Evolutionary conservation across 2,888 invertebrate species (phyloP), one percentile per base, ranked within the genome.

Genomic region (Agonum fuliginosum): DNA sequence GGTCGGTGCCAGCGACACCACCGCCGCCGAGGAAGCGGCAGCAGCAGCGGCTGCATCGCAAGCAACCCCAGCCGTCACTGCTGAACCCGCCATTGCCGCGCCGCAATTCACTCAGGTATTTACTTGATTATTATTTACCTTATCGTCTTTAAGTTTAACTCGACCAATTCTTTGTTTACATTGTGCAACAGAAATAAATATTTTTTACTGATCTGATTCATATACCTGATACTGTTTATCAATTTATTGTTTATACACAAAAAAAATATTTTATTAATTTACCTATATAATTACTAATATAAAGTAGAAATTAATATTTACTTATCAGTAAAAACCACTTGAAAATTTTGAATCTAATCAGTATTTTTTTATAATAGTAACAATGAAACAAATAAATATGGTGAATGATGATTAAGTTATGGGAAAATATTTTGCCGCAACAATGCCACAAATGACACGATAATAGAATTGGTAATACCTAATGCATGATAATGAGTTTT

Each of bases 1-100:
- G 85, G 93, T 94, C 83, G 94, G 94, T 79, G 92, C 91, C 83
- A 92, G 91, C 86, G 94, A 93, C 85, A 88, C 90, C 85, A 84
- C 85, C 79, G 86, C 86, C 81, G 87, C 87, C 81, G 86, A 86
- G 80, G 86, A 86, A 78, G 85, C 84, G 77, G 83, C 80, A 71
- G 78, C 69, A 1, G 76, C 69, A 43, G 54, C 70, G 19, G 71
- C 80, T 76, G 80, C 80, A n/a, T n/a, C n/a, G 75, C 78, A 70
- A 70, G 54, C 37, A 43, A n/a, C 22, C 72, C 48, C 73, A 65
- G 3, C 46, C 62, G 62, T 62, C 75, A 75, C 77, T 72, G 79
- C 48, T 77, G 74, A 75, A 43, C 30, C 48, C 71, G 65, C 51
- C 5, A n/a, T 51, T 67, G 34, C 58, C 73, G 48, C 51, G 54